phyloP scores from a whole-genome alignment of 2,113 vertebrate genomes.

The Salvelinus fontinalis region DNA sequence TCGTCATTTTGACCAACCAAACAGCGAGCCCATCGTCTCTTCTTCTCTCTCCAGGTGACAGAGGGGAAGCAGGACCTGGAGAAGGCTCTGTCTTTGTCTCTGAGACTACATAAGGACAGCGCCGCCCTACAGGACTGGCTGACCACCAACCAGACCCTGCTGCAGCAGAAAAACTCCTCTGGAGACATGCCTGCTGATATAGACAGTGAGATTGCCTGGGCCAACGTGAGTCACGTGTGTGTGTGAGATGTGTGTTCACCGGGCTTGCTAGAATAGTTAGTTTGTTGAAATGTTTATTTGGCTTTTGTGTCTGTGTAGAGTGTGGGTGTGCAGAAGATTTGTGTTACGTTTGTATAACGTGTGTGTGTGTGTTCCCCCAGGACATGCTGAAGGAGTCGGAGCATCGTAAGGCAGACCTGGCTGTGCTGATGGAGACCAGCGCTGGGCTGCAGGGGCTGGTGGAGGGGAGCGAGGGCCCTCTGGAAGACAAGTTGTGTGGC shows the following conservation, averaged over 20 bases:
- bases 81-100: slow-evolving; percentile 83
- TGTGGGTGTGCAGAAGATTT: background rate
- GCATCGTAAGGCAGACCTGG: slow-evolving; percentile 83
- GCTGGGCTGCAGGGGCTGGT: slow-evolving; percentile 84
- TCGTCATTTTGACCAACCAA: too few relatives aligned
- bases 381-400: slow-evolving; percentile 89
- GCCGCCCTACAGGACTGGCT: slow-evolving; percentile 86
- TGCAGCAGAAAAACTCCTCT: slow-evolving; percentile 83
- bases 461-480: slow-evolving; percentile 80
- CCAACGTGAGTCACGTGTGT: slow-evolving; percentile 80
- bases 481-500: slow-evolving; percentile 85
- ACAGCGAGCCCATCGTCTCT: background rate
- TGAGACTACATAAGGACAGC: slow-evolving; percentile 84
- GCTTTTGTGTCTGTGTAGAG: background rate
- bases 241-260: background rate
- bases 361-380: slow-evolving; percentile 60
- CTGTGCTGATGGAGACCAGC: slow-evolving; percentile 83
- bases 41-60: slow-evolving; percentile 79
- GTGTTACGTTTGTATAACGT: background rate
- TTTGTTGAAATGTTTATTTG: background rate
- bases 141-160: slow-evolving; percentile 74
- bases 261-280: background rate
- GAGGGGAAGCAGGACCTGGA: slow-evolving; percentile 96
- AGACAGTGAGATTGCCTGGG: slow-evolving; percentile 89
- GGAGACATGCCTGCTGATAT: slow-evolving; percentile 85